Evolutionary conservation across 2,888 invertebrate species (phyloP).

Genomic region (Eupithecia abbreviata): DNA sequence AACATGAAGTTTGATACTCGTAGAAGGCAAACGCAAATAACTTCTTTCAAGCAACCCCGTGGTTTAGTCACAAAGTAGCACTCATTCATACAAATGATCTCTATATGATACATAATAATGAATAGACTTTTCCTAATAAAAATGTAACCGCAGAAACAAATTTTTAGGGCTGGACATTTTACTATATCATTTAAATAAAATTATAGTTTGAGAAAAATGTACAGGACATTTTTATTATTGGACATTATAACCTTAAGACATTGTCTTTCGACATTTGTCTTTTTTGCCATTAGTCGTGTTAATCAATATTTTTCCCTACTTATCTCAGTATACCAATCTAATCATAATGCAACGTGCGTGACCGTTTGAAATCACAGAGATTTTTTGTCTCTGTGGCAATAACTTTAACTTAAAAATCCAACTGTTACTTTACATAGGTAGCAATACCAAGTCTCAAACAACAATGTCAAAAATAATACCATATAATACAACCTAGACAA

Average conservation of each 20-base stretch:
- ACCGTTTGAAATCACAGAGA: not conserved
- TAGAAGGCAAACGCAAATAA: conserved; percentile 39
- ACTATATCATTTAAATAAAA: no score
- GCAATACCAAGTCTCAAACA: conserved; percentile 11
- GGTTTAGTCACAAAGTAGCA: not conserved
- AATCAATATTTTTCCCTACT: not conserved
- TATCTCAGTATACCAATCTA: not conserved
- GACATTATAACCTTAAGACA: no score
- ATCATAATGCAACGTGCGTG: not conserved
- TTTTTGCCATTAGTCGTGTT: no score
- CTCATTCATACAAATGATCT: not conserved
- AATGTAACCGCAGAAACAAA: not conserved
- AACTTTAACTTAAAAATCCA: not conserved
- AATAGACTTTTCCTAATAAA: not conserved
- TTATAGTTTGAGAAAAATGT: no score
- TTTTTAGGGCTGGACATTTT: no score
- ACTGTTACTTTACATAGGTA: not conserved
- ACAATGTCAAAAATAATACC: conserved; percentile 11
- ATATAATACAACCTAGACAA: conserved; percentile 27
- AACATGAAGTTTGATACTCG: conserved; percentile 20
- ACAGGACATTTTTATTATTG: no score
- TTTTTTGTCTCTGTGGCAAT: not conserved
- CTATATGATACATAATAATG: not conserved
- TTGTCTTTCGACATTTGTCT: no score
- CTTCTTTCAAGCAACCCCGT: not conserved